Conservation (phyloP, 2,888 invertebrate species). For the Gasteruption jaculator region DNA sequence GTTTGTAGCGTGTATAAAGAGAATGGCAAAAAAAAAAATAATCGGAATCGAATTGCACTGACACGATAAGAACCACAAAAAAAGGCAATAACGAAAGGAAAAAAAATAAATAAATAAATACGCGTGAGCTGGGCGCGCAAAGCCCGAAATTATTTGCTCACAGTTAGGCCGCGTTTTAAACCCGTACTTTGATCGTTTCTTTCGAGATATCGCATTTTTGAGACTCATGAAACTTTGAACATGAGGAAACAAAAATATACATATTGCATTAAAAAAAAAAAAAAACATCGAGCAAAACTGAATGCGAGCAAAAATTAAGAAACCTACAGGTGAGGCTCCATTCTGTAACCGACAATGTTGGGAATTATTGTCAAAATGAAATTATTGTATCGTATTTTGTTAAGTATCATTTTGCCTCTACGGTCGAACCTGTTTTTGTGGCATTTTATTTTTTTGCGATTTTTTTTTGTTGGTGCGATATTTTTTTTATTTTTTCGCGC, state of each 20-base stretch:
- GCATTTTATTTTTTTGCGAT: constrained; percentile 11
- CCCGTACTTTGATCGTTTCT: constrained; percentile 41
- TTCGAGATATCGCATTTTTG: too few relatives aligned
- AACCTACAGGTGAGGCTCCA: constrained; percentile 48
- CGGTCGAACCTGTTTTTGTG: constrained; percentile 19
- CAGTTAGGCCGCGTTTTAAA: constrained; percentile 49
- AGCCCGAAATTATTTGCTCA: constrained; percentile 45
- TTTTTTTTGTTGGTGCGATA: too few relatives aligned
- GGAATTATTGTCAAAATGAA: too few relatives aligned
- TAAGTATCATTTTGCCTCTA: constrained; percentile 29
- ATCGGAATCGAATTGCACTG: background rate
- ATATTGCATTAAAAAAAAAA: too few relatives aligned
- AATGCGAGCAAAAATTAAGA: constrained; percentile 43
- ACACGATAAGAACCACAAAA: background rate
- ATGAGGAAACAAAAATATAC: constrained; percentile 25
- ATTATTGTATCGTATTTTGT: too few relatives aligned
- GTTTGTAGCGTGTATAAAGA: constrained; percentile 13
- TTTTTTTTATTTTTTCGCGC: too few relatives aligned
- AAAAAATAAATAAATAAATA: constrained; percentile 26
- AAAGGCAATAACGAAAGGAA: background rate
- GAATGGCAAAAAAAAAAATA: background rate
- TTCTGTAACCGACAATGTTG: constrained; percentile 37
- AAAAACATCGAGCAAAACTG: constrained; percentile 41
- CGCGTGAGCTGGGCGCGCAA: constrained; percentile 52
- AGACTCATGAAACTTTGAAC: too few relatives aligned